phyloP scores from a whole-genome alignment of 2,888 invertebrate genomes.

The Nematopogon swammerdamellus region DNA sequence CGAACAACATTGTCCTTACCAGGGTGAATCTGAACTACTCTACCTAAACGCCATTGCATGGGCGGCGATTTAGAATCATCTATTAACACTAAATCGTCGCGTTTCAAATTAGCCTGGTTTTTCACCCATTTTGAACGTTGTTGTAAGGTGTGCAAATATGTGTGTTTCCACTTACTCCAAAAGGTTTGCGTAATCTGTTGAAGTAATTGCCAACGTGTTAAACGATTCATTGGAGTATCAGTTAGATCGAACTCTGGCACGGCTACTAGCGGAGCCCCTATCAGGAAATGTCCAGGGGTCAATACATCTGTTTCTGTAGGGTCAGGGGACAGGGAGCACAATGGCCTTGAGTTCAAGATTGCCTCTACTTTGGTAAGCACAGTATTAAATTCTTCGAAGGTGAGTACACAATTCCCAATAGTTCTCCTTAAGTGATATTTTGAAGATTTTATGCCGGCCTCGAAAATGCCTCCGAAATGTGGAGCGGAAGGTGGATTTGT shows the following conservation, averaged over 20 bases:
- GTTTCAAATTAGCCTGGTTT: too few species aligned
- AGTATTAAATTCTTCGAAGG: not conserved
- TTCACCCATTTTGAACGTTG: too few species aligned
- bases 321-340: constrained; percentile 8
- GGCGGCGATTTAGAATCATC: too few species aligned
- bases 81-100: too few species aligned
- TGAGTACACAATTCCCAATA: not conserved
- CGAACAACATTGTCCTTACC: too few species aligned
- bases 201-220: not conserved
- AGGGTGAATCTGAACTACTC: too few species aligned
- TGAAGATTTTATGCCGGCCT: not conserved
- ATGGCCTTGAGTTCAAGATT: constrained; percentile 10
- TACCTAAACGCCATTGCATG: too few species aligned
- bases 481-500: not conserved
- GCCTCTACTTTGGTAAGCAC: not conserved
- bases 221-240: not conserved
- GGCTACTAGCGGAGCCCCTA: not conserved
- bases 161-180: too few species aligned
- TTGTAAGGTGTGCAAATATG: too few species aligned
- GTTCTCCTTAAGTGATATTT: not conserved
- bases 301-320: constrained; percentile 4
- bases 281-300: not conserved
- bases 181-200: not conserved
- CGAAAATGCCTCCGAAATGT: not conserved
- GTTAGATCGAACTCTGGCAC: not conserved